Evolutionary conservation across 2,888 invertebrate species (phyloP), one percentile per base, ranked within the genome.

Genomic region (Ormyrus labotus): DNA sequence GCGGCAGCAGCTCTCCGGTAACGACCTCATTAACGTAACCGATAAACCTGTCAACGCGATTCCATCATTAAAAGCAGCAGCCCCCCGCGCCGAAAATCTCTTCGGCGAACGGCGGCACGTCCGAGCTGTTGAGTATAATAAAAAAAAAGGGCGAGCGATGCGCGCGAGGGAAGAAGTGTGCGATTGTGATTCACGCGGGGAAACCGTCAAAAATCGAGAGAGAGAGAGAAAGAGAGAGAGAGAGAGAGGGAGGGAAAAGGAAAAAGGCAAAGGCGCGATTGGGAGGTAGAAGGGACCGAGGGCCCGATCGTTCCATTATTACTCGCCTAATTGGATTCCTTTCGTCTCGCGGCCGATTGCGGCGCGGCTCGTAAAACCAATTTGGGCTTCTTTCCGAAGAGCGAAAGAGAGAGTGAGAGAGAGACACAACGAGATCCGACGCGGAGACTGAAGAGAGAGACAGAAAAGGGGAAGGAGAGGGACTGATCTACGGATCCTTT

Each of bases 271-370:
- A 53, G 13, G 47, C 19, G 63, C 45, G 11, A 72, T 50, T 60
- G 63, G 48, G n/a, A 53, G 45, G 45, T 53, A 19, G 51, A 55
- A 65, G 13, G 63, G 47, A n/a, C 10, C 64, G 55, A 50, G 51
- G 82, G 79, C 80, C 84, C 86, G 87, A 87, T 85, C 84, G 82
- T 87, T 87, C 88, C 87, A 87, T 88, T 88, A 88, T 88, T 87
- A 88, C 86, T 87, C 86, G 85, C 85, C 87, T 89, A 89, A 89
- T 89, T 89, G 89, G 89, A 89, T 89, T 89, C 88, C 85, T 87
- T 86, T 86, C 85, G 85, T 86, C 34, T 34, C 85, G 84, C 82
- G 85, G 86, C 85, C 85, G 87, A 88, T 87, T 86, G 86, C 85
- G 83, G 68, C 65, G 85, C 84, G 83, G 85, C 83, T 85, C 85